These are phyloP conservation scores for Hirtodrosophila alboralis DNA, from an alignment of 2,888 invertebrate species.

Conservation along the genomic window DNA sequence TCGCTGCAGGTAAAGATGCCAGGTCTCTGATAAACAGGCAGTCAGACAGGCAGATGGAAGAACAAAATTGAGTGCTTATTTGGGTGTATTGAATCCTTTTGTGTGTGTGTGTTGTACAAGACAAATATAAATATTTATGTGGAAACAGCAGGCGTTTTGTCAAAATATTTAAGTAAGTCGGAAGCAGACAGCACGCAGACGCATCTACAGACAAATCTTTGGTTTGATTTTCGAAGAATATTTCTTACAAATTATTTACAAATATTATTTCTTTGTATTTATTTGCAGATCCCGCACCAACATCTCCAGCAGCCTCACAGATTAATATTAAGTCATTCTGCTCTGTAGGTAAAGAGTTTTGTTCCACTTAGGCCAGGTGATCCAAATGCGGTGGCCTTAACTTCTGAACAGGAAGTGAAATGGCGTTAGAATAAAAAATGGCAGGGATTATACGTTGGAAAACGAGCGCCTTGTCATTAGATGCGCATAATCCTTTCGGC, in stretches of 20 bases:
- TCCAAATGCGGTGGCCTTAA: constrained; percentile 1
- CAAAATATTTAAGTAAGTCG: constrained; percentile 80
- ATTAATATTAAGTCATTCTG: constrained; percentile 68
- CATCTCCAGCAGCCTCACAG: constrained; percentile 35
- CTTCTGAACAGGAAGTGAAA: constrained; percentile 7
- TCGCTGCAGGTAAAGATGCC: constrained; percentile 72
- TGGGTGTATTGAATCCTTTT: constrained; percentile 34
- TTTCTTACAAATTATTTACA: constrained; percentile 71
- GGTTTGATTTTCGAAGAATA: constrained; percentile 59
- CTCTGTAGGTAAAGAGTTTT: constrained; percentile 32
- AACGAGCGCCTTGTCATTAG: constrained; percentile 45
- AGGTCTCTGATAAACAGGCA: constrained; percentile 53
- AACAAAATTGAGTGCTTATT: constrained; percentile 9
- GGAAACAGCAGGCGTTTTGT: constrained; percentile 82
- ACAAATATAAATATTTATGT: constrained; percentile 81
- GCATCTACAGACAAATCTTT: constrained; percentile 43
- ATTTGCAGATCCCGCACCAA: constrained; percentile 16
- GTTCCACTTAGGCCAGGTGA: constrained; percentile 41
- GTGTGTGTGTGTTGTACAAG: constrained; percentile 34
- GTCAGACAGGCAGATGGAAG: constrained; percentile 9
- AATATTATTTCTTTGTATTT: constrained; percentile 67
- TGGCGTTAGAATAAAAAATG: constrained; percentile 61
- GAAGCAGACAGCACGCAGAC: constrained; percentile 39
- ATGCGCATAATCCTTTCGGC: constrained; percentile 65
- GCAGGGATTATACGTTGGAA: constrained; percentile 41